Percentiles rank a stretch among this genome's conserved stretches.
These are phyloP conservation scores for Fistularia commersonii DNA, from an alignment of 2,797 vertebrate genomes.

Conservation along the genomic window DNA sequence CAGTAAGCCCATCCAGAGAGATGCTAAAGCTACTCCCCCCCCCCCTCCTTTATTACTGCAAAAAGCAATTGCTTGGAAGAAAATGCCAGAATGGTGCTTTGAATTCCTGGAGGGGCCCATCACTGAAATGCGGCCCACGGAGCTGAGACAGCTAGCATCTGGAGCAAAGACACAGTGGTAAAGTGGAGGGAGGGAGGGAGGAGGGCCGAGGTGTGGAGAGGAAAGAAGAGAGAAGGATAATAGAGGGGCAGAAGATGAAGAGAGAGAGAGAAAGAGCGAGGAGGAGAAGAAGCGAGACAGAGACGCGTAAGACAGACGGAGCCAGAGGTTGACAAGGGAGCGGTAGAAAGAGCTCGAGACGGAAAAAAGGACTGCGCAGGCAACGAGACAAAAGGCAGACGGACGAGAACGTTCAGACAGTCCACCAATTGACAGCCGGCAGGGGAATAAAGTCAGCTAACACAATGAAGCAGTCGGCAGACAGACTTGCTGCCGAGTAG, in stretches of 20 bases:
- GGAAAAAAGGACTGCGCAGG: constrained; percentile 19
- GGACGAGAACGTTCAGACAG: constrained; percentile 62
- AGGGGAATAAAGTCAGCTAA: constrained; percentile 70
- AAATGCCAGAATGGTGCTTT: constrained; percentile 73
- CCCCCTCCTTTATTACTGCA: constrained; percentile 64
- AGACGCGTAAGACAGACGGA: constrained; percentile 38
- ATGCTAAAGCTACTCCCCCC: constrained; percentile 65
- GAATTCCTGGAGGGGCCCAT: constrained; percentile 76
- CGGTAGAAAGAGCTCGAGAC: constrained; percentile 23
- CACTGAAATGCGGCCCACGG: constrained; percentile 63
- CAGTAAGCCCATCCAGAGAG: constrained; percentile 67
- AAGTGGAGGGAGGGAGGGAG: constrained; percentile 34
- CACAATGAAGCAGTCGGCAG: constrained; percentile 67
- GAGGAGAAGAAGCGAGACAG: constrained; percentile 27
- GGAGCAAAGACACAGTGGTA: constrained; percentile 62
- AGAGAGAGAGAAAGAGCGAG: constrained; percentile 19
- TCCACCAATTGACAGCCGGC: constrained; percentile 58
- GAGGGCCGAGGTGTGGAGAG: constrained; percentile 10
- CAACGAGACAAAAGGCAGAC: constrained; percentile 69
- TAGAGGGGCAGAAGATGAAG: constrained; percentile 6
- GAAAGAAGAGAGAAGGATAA: constrained; percentile 16
- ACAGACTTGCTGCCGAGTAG: constrained; percentile 53
- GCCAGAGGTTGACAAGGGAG: constrained; percentile 44
- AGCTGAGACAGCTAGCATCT: constrained; percentile 73
- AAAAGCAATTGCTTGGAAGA: constrained; percentile 75